These are phyloP conservation scores for Volucella bombylans DNA, from an alignment of 2,888 invertebrate species.

Conservation along the genomic window DNA sequence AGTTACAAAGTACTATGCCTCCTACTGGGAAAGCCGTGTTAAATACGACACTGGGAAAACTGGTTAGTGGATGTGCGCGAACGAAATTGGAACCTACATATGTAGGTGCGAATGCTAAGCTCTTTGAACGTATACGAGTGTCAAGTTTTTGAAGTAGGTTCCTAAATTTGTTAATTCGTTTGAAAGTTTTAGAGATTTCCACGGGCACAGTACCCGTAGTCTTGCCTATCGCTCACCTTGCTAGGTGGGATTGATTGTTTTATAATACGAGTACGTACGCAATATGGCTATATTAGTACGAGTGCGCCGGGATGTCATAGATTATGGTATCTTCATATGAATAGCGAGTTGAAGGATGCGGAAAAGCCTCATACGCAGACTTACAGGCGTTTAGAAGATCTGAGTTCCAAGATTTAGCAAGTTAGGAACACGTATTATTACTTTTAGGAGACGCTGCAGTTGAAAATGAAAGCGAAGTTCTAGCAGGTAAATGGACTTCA, in stretches of 20 bases:
- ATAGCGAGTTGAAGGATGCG: no score
- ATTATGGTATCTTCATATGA: no score
- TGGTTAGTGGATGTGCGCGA: constrained; percentile 15
- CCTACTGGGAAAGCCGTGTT: constrained; percentile 23
- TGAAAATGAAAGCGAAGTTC: no score
- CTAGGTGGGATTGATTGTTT: constrained; percentile 21
- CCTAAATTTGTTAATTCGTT: constrained; percentile 66
- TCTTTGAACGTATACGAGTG: constrained; percentile 46
- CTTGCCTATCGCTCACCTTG: not conserved
- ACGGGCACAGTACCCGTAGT: constrained; percentile 36
- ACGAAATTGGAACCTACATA: constrained; percentile 3
- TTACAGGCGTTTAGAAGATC: no score
- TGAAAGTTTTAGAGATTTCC: constrained; percentile 48
- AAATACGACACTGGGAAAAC: constrained; percentile 4
- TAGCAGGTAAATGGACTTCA: no score
- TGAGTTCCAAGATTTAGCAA: no score
- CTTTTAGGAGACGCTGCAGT: no score
- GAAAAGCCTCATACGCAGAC: no score
- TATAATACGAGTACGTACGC: constrained; percentile 11
- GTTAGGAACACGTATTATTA: no score
- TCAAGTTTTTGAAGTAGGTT: constrained; percentile 65
- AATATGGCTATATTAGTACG: not conserved
- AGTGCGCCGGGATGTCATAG: no score
- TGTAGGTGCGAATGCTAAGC: constrained; percentile 34
- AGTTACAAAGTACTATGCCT: not conserved